Base-by-base conservation (phyloP, 2,888 invertebrate species). In the Pegoplata infirma region DNA sequence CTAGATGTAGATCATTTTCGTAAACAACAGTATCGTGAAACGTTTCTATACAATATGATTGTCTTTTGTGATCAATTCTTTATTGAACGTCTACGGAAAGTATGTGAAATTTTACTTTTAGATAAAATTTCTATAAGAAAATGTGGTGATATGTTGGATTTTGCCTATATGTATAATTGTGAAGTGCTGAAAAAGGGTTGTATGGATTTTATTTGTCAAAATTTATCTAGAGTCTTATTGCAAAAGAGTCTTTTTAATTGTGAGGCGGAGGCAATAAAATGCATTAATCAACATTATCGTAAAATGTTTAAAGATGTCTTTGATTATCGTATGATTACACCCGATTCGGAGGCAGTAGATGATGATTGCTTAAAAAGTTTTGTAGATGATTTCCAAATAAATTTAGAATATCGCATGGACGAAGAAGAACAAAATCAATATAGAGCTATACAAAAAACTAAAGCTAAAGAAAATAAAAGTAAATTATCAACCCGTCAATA, bases 41-140 rank as follows among this genome's bases (percentile, higher is more conserved):
- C 92, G 73, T 91, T 94, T 80, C 84, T 91, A 0, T 94, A 94
- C 87, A 94, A 94, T 85, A 91, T 96, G 85, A 90, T 97, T 21
- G 92, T 95, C 7, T 91, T 94, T 10, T 94, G 96, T 21, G 97
- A 97, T 87, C 96, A 96, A 84, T 91, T 96, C 32, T 92, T 97
- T 80, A 92, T 96, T 5, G 90, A 91, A 1, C 89, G 94, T 10
- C 90, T 97, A 8, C 92, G 94, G 81, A 93, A 94, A 86, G 91
- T 94, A 88, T 94, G 95, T 88, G 94, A 94, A 87, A 90, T 92
- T 1, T 90, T 93, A 0, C 87, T 96, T 32, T 91, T 92, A 0
- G 91, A 92, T 74, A 89, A 93, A 69, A 90, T 97, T 2, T 94
- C 93, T 0, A 89, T 96, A 72, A 93, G 93, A 85, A 97, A 96